These are phyloP conservation scores for Reticulitermes lucifugus DNA, from an alignment of 2,888 invertebrate genomes.

Conservation along the genomic window DNA sequence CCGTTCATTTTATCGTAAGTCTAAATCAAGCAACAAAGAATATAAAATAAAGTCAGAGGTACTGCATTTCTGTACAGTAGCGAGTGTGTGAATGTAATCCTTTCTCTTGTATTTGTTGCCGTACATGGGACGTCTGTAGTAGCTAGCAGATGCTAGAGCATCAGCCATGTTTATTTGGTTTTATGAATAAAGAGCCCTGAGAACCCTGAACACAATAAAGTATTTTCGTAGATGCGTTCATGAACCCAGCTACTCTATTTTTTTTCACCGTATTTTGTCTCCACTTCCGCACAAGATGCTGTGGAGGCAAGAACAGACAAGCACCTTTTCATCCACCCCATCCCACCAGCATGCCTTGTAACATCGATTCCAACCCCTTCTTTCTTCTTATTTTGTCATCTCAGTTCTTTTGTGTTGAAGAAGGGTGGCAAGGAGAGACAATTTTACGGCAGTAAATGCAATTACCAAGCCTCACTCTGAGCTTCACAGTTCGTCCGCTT, in stretches of 20 bases:
- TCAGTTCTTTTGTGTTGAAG: constrained; percentile 22
- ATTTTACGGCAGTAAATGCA: constrained; percentile 41
- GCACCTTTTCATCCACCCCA: constrained; percentile 6
- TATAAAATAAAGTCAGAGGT: no score
- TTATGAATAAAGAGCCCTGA: no score
- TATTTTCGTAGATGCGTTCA: not conserved
- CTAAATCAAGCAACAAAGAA: no score
- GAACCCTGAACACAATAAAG: not conserved
- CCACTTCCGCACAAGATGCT: constrained; percentile 1
- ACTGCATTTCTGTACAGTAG: no score
- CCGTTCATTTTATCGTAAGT: no score
- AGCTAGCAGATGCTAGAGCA: no score
- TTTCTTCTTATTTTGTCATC: constrained; percentile 19
- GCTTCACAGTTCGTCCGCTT: constrained; percentile 6
- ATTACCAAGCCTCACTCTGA: constrained; percentile 8
- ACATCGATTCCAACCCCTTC: constrained; percentile 2
- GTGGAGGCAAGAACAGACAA: not conserved
- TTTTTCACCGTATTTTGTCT: not conserved
- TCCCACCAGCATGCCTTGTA: not conserved
- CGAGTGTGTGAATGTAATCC: no score
- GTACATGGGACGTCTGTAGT: no score
- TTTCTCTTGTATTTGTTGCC: no score
- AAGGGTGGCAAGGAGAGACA: constrained; percentile 22
- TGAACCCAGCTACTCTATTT: not conserved
- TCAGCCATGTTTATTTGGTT: no score